Conservation (phyloP, 2,888 invertebrate species). For the Andrena praecox region DNA sequence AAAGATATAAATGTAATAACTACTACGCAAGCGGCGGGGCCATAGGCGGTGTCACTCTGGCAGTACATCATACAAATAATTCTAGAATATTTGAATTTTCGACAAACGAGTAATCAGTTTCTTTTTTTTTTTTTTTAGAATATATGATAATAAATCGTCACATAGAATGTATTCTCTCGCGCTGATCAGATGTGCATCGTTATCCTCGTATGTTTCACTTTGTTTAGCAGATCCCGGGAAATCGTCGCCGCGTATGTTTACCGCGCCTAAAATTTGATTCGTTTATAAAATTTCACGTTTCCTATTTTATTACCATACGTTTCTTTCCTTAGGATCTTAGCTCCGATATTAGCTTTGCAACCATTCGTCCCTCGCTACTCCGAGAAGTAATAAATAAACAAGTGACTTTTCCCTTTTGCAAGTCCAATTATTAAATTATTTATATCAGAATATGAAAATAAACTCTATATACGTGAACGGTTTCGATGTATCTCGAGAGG, state of each 20-base stretch:
- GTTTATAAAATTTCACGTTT: neutral
- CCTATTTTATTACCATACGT: neutral
- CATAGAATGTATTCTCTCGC: slow-evolving; percentile 62
- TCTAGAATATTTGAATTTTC: slow-evolving; percentile 58
- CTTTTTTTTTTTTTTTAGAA: slow-evolving; percentile 8
- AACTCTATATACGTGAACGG: slow-evolving; percentile 52
- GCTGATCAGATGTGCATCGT: slow-evolving; percentile 11
- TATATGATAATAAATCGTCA: slow-evolving; percentile 45
- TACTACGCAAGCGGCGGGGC: slow-evolving; percentile 77
- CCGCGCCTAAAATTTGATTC: slow-evolving; percentile 4
- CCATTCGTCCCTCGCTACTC: neutral
- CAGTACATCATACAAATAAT: slow-evolving; percentile 73
- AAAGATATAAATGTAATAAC: slow-evolving; percentile 79
- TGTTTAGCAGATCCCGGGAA: neutral
- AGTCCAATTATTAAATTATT: slow-evolving; percentile 1
- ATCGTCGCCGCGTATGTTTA: neutral
- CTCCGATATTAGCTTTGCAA: neutral
- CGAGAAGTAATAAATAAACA: slow-evolving; percentile 15
- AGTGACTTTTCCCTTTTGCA: neutral
- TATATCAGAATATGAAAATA: slow-evolving; percentile 63
- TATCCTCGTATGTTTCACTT: neutral
- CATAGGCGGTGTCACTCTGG: slow-evolving; percentile 78
- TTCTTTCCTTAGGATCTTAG: neutral
- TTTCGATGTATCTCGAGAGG: slow-evolving; percentile 65
- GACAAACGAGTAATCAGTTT: slow-evolving; percentile 48